Evolutionary conservation across 2,888 invertebrate genomes (phyloP).

Genomic region (Latrodectus hesperus): DNA sequence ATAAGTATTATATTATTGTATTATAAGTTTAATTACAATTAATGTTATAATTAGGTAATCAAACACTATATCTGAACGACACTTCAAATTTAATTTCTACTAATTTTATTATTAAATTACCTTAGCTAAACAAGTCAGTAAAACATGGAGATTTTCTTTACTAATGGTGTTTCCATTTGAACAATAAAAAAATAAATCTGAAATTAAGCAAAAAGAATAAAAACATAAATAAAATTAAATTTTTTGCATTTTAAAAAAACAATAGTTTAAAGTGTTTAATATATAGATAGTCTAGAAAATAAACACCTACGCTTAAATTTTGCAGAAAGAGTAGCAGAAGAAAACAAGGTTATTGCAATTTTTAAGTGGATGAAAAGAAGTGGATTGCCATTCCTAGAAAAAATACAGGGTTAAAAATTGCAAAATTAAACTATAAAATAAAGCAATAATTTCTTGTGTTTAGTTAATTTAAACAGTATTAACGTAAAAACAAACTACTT

Average conservation of each 20-base stretch:
- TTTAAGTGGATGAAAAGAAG: constrained; percentile 83
- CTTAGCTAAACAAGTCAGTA: constrained; percentile 81
- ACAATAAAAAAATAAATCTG: constrained; percentile 81
- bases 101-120: constrained; percentile 72
- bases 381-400: constrained; percentile 47
- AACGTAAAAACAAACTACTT: no score
- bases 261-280: not conserved
- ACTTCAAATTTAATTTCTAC: no score
- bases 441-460: not conserved
- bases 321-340: constrained; percentile 80
- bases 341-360: constrained; percentile 81
- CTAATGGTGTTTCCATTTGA: constrained; percentile 74
- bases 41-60: no score
- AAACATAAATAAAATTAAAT: constrained; percentile 7
- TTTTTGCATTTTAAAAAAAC: no score
- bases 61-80: no score
- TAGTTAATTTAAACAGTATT: not conserved
- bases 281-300: not conserved
- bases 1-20: no score
- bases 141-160: constrained; percentile 79
- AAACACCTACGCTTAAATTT: constrained; percentile 78
- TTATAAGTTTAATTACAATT: no score
- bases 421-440: not conserved
- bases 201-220: not conserved
- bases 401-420: not conserved